These are phyloP conservation scores for Drosophila santomea DNA, from an alignment of 1,140 invertebrate species.

Conservation along the genomic window DNA sequence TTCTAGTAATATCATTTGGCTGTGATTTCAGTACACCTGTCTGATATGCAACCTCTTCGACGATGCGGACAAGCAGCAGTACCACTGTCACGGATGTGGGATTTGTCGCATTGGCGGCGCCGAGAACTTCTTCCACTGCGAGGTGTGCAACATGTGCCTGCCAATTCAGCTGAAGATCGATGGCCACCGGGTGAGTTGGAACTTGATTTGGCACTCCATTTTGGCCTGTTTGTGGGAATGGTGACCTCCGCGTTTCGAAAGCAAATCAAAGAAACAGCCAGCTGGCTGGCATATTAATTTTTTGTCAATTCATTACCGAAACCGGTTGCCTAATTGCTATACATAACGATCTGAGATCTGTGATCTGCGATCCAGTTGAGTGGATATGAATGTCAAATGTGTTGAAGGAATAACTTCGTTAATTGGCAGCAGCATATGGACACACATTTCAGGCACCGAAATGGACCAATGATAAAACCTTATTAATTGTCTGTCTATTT, in stretches of 20 bases:
- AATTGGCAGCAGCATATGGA: constrained; percentile 29
- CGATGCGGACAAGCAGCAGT: constrained; percentile 94
- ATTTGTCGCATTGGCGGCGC: constrained; percentile 94
- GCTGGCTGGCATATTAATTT: constrained; percentile 35
- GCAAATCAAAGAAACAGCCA: constrained; percentile 36
- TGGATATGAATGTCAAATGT: constrained; percentile 34
- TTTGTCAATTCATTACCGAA: constrained; percentile 46
- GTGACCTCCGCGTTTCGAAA: constrained; percentile 42
- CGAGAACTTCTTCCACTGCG: constrained; percentile 94
- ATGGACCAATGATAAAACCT: neutral
- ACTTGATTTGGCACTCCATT: neutral
- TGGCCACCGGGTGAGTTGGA: constrained; percentile 90
- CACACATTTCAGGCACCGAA: constrained; percentile 28
- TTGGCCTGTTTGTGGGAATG: neutral
- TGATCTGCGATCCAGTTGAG: constrained; percentile 36
- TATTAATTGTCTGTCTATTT: neutral
- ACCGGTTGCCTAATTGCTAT: constrained; percentile 61
- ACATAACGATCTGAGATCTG: constrained; percentile 12
- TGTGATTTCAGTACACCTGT: constrained; percentile 90
- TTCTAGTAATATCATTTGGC: neutral
- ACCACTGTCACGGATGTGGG: constrained; percentile 94
- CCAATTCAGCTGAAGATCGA: constrained; percentile 90
- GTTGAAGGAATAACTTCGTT: constrained; percentile 17
- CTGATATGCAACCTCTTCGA: constrained; percentile 95
- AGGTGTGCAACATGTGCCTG: constrained; percentile 94